Base-by-base conservation (phyloP, 1,140 invertebrate species). In the Pantala flavescens region DNA sequence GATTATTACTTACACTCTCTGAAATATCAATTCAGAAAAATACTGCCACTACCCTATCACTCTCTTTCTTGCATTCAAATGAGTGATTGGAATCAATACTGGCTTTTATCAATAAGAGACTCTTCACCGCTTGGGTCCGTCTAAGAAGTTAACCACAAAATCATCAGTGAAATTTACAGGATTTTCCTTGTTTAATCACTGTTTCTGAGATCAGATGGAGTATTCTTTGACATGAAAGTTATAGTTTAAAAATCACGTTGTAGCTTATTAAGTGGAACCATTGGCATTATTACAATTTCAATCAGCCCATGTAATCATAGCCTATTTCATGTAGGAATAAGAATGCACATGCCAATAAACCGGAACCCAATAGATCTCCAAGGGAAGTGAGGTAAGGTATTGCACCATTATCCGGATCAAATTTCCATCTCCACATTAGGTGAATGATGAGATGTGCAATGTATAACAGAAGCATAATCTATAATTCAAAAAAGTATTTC, bases 341-440 rank as follows among this genome's bases (percentile, higher is more conserved):
- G 81, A 97, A 97, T n/a, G 93, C 91, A 3, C 90, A 78, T 0
- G 92, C 90, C 19, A 98, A 84, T 77, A 98, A 88, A 28, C 90
- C 87, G 2, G 95, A 96, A 21, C 97, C 97, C 0, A 96, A 84
- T 2, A 99, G 87, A 84, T 99, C 97, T 21, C 96, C 97, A 0
- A 98, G 80, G 0, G 96, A 94, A 3, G 97, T 98, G 71, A 98
- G 86, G 83, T 97, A 97, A 0, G 97, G 97, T 76, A 98, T 98
- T 21, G 96, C 93, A n/a, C 94, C 94, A 82, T 97, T 98, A 81
- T 98, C 97, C 0, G 97, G 97, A 84, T 98, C 96, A 77, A 96
- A 92, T 80, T 91, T 92, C 78, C 84, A 85, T 77, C 88, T 88
- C 97, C 97, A 99, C 90, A 98, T 95, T 74, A 89, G 89, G 80